phyloP scores from a whole-genome alignment of 2,888 invertebrate species.

The Oscheius onirici region DNA sequence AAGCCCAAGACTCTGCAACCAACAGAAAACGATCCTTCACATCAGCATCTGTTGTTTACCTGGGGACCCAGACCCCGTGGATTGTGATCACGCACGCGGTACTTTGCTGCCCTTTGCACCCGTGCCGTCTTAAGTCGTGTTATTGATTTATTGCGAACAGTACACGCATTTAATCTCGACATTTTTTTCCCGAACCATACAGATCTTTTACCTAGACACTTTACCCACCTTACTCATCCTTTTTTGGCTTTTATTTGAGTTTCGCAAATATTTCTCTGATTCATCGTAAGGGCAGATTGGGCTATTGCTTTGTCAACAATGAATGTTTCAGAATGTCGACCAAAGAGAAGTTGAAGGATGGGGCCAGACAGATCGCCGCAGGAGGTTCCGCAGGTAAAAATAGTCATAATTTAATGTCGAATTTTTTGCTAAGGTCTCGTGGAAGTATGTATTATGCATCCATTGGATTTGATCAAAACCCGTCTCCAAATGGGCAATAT shows the following conservation, averaged over 20 bases:
- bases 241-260: constrained; percentile 12
- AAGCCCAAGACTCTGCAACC: no score
- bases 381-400: constrained; percentile 85
- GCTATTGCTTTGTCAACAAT: constrained; percentile 6
- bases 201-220: no score
- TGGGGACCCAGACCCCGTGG: constrained; percentile 17
- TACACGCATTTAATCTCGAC: constrained; percentile 4
- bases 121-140: neutral
- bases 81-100: constrained; percentile 17
- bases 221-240: neutral
- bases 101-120: neutral
- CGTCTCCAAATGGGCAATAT: constrained; percentile 82
- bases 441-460: constrained; percentile 93
- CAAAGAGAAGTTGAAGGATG: constrained; percentile 73
- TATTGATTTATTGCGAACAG: constrained; percentile 2
- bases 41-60: constrained; percentile 16
- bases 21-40: no score
- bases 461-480: constrained; percentile 91
- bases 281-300: neutral
- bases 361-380: constrained; percentile 84
- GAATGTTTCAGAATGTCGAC: constrained; percentile 5
- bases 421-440: constrained; percentile 80
- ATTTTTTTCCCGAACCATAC: no score
- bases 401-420: neutral
- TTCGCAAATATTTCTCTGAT: constrained; percentile 19